Percentiles rank a stretch among this genome's conserved stretches.
Conservation (phyloP, 2,113 vertebrate species). For the Cyprinus carpio region DNA sequence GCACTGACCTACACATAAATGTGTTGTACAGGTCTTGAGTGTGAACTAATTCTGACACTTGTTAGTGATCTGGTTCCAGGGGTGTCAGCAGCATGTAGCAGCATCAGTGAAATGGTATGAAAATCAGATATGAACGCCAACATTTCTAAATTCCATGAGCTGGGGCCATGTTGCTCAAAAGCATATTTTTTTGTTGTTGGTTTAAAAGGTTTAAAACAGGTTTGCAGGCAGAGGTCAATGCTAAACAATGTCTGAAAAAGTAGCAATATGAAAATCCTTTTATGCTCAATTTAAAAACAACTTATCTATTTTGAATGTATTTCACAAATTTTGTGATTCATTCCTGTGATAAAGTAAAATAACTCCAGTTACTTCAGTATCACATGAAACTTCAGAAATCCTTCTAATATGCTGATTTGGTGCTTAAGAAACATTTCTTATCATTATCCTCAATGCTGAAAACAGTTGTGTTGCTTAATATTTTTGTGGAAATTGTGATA, state of each 20-base stretch:
- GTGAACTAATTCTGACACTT: slow-evolving; percentile 75
- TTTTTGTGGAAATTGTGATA: too few species aligned
- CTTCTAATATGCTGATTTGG: too few species aligned
- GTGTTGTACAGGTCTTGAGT: slow-evolving; percentile 69
- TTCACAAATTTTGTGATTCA: too few species aligned
- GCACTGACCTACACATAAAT: slow-evolving; percentile 78
- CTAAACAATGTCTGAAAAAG: not conserved
- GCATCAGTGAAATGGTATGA: slow-evolving; percentile 44
- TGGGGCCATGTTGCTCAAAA: not conserved
- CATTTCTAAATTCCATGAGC: not conserved
- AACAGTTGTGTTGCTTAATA: too few species aligned
- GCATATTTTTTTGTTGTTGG: not conserved
- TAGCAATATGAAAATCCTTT: not conserved
- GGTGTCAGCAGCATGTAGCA: slow-evolving; percentile 54
- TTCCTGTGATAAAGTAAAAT: too few species aligned
- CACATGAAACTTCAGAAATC: too few species aligned
- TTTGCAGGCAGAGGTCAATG: not conserved
- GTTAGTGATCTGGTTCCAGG: slow-evolving; percentile 65
- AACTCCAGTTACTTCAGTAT: too few species aligned
- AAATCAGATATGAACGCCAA: slow-evolving; percentile 30
- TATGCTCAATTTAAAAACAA: too few species aligned
- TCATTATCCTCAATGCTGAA: not conserved
- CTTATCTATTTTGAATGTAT: too few species aligned
- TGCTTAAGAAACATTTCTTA: not conserved
- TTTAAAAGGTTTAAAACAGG: not conserved